Evolutionary conservation across 2,797 vertebrate species (phyloP), one percentile per base, ranked within the genome.

Genomic region (Pipistrellus pipistrellus): DNA sequence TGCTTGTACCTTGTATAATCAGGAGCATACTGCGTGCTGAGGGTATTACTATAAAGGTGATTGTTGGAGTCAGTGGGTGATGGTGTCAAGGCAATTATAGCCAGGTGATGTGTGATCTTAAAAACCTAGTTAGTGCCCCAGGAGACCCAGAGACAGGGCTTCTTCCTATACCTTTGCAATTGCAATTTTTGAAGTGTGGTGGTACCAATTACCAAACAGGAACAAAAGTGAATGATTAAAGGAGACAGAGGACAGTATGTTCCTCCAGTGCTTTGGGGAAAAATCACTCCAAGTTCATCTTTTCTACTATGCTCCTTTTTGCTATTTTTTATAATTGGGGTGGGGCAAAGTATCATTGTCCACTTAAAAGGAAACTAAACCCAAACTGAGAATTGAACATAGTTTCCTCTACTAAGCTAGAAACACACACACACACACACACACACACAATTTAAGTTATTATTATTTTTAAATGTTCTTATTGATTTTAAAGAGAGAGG

Each of bases 1-100:
- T 83, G 55, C 88, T 93, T 76, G 62, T 72, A 48, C 90, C 81
- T 95, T 96, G 87, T 80, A 25, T 83, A 96, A 96, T 97, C 92
- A 86, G 85, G 68, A 80, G 46, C 6, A 10, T 90, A 92, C 83
- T 93, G 90, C 2, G 0, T 86, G 78, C 75, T 44, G 41, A 92
- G 46, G 75, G 90, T 93, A 91, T 96, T 90, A 80, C 83, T 96
- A 7, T 72, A 80, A 88, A 55, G 46, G 88, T 76, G 85, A 96
- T 96, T 97, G 96, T 96, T 95, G 41, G 85, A 96, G 83, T 87
- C 96, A 84, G 92, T 96, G 94, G 96, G 95, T 87, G 96, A 95
- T 46, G 69, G 78, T 91, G 93, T 95, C 86, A 87, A 57, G 46
- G 59, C 95, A 82, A 93, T 97, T 96, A 95, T 25, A 93, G n/a